These are phyloP conservation scores for Hylaea fasciaria DNA, from an alignment of 2,888 invertebrate species.

Conservation along the genomic window DNA sequence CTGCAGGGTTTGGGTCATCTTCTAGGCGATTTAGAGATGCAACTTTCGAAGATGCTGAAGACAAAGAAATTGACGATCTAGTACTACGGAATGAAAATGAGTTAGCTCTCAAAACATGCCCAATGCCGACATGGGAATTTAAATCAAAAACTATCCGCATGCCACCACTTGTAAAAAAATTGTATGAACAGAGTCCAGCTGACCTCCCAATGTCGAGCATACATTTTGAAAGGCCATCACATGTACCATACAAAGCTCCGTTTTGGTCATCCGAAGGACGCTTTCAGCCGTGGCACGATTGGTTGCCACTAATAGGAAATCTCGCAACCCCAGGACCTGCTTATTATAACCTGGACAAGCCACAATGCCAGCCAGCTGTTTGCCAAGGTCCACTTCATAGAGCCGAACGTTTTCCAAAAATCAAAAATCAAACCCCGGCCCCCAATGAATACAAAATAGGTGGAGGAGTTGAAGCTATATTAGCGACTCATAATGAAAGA, in stretches of 20 bases:
- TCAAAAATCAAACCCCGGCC: constrained; percentile 51
- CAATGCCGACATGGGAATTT: constrained; percentile 64
- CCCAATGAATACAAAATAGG: constrained; percentile 64
- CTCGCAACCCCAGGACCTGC: constrained; percentile 66
- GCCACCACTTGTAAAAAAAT: constrained; percentile 55
- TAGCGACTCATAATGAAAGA: constrained; percentile 65
- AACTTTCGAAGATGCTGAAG: constrained; percentile 44
- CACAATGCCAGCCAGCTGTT: constrained; percentile 62
- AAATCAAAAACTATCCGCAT: constrained; percentile 67
- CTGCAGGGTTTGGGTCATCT: constrained; percentile 63
- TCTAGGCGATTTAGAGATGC: constrained; percentile 60
- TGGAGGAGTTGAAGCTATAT: constrained; percentile 64
- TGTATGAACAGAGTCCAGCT: constrained; percentile 60
- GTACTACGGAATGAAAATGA: constrained; percentile 28
- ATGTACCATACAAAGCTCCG: constrained; percentile 60
- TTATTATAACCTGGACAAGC: constrained; percentile 57
- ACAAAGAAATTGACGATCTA: constrained; percentile 30
- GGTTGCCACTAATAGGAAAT: constrained; percentile 59
- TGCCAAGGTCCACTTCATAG: constrained; percentile 62
- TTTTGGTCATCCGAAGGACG: constrained; percentile 69
- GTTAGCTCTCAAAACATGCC: constrained; percentile 37
- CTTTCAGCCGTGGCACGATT: constrained; percentile 69
- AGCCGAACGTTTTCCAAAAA: constrained; percentile 55
- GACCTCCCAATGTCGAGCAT: constrained; percentile 48
- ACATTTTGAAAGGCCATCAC: constrained; percentile 39